Conservation (phyloP, 2,113 vertebrate species). For the Cyprinus carpio region DNA sequence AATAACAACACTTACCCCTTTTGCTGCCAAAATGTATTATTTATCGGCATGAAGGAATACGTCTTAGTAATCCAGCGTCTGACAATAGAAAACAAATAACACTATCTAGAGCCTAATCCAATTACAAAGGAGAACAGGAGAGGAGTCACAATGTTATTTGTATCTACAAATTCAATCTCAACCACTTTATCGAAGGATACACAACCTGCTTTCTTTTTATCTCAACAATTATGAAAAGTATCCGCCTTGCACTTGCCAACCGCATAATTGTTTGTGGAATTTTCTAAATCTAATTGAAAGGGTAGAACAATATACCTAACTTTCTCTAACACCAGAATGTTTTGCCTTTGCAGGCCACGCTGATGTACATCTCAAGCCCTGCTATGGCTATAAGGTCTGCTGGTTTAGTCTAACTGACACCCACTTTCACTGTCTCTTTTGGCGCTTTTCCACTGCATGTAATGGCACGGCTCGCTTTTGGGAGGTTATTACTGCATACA, state of each 20-base stretch:
- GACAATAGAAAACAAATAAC: slow-evolving; percentile 61
- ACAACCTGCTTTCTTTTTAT: slow-evolving; percentile 56
- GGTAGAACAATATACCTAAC: slow-evolving; percentile 25
- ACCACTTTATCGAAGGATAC: slow-evolving; percentile 55
- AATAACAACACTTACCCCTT: slow-evolving; percentile 51
- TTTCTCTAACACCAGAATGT: slow-evolving; percentile 14
- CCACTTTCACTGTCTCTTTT: slow-evolving; percentile 25
- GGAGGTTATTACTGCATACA: too few species aligned
- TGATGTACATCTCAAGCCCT: background rate
- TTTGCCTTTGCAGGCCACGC: background rate
- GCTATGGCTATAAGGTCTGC: background rate
- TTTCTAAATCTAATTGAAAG: slow-evolving; percentile 55
- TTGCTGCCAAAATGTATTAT: slow-evolving; percentile 41
- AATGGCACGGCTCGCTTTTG: too few species aligned
- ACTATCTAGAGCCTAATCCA: slow-evolving; percentile 61
- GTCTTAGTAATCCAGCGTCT: slow-evolving; percentile 54
- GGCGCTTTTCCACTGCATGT: too few species aligned
- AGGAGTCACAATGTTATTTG: slow-evolving; percentile 55
- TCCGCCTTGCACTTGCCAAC: slow-evolving; percentile 60
- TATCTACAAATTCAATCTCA: slow-evolving; percentile 64
- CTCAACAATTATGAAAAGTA: slow-evolving; percentile 62
- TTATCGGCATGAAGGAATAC: slow-evolving; percentile 31
- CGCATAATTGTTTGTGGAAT: slow-evolving; percentile 61
- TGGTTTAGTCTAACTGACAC: slow-evolving; percentile 46
- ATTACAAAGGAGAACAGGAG: slow-evolving; percentile 63